Evolutionary conservation across 2,113 vertebrate genomes (phyloP), one percentile per base, ranked within the genome.

Genomic region (Cynoglossus semilaevis): DNA sequence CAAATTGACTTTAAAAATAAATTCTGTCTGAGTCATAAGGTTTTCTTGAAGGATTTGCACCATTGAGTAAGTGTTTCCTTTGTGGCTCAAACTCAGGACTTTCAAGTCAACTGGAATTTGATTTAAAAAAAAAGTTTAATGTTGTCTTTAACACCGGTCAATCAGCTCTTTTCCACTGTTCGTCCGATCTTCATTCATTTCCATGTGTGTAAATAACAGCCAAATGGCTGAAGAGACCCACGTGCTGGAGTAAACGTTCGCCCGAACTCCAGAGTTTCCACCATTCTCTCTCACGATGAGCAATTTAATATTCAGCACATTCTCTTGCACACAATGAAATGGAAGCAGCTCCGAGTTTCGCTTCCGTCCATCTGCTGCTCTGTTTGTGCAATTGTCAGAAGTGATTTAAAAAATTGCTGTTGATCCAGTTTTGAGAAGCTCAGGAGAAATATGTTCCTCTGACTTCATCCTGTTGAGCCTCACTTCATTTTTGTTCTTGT

Each of bases 351-450:
- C 53, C 22, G 35, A 15, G 52, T 63, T 9, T 29, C 11, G 51
- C 60, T 67, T 70, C 17, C 1, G 16, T 70, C 74, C 58, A 70
- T 77, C 70, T 75, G 72, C 45, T 46, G 15, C 43, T 61, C 58
- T 51, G 53, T 45, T 59, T 50, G 35, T 4, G 14, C 63, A 42
- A 51, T 69, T 77, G 67, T 74, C 74, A 58, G 41, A 70, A 58
- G 62, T 57, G 51, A 65, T 76, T 84, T 66, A 13, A 22, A 58
- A 11, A 73, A 46, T 74, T 53, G 49, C 19, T 40, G 14, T 37
- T 74, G 62, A 76, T 77, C 49, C 63, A 80, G 80, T 76, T 85
- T 66, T 46, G 18, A 55, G 36, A 59, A 63, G 58, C 53, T 64
- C 53, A 0, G 5, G 41, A 56, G 55, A 67, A 56, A 58, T 42